These are phyloP conservation scores for Machimus rusticus DNA, from an alignment of 2,888 invertebrate species.

Conservation along the genomic window DNA sequence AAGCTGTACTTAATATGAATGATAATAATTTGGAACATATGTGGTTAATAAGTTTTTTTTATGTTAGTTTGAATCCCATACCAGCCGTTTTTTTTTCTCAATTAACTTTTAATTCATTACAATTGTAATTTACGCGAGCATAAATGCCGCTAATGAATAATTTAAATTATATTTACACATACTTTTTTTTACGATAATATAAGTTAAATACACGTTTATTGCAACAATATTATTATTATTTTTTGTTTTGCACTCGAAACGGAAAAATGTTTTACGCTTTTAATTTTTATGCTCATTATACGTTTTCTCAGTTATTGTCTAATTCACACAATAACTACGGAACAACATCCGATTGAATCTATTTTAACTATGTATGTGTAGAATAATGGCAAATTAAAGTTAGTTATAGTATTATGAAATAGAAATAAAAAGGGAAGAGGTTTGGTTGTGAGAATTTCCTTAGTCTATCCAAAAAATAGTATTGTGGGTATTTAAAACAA, in stretches of 20 bases:
- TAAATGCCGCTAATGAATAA: neutral
- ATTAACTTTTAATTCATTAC: neutral
- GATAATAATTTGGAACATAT: neutral
- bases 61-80: conserved; percentile 36
- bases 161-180: conserved; percentile 4
- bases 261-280: conserved; percentile 1
- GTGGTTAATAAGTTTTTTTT: neutral
- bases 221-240: neutral
- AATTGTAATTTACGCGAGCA: neutral
- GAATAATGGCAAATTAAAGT: neutral
- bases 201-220: neutral
- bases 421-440: neutral
- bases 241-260: neutral
- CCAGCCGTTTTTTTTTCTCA: conserved; percentile 36
- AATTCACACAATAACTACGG: conserved; percentile 60
- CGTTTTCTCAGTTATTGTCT: conserved; percentile 57
- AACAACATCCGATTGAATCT: conserved; percentile 38
- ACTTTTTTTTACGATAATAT: neutral
- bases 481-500: neutral
- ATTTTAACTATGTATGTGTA: conserved; percentile 8
- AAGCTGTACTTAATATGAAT: neutral
- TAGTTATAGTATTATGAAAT: neutral
- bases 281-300: conserved; percentile 30
- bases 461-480: neutral
- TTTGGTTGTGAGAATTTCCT: neutral